Conservation (phyloP, 2,888 invertebrate genomes). For the Tiliacea aurago region DNA sequence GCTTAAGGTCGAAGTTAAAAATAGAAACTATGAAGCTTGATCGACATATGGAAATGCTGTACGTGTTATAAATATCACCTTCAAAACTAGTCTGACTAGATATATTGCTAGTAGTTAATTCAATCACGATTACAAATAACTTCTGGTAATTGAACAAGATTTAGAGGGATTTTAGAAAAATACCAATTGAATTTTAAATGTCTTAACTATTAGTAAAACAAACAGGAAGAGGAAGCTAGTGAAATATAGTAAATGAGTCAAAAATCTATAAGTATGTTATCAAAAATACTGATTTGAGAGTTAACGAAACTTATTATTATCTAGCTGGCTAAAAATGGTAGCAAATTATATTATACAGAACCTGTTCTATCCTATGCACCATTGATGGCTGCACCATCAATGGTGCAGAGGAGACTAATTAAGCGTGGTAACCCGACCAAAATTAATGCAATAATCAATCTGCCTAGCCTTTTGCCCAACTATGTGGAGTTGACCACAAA, state of each 20-base stretch:
- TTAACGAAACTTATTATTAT: background rate
- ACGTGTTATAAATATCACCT: slow-evolving; percentile 49
- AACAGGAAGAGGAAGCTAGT: slow-evolving; percentile 42
- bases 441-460: background rate
- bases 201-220: background rate
- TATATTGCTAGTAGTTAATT: slow-evolving; percentile 2
- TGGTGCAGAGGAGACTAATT: too few species aligned
- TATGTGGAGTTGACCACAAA: too few species aligned
- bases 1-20: slow-evolving; percentile 53
- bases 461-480: too few species aligned
- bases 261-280: background rate
- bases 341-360: background rate
- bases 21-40: slow-evolving; percentile 40
- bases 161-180: slow-evolving; percentile 7
- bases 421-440: background rate
- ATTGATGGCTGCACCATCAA: too few species aligned
- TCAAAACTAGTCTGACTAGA: slow-evolving; percentile 49
- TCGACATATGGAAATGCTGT: slow-evolving; percentile 32
- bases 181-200: background rate
- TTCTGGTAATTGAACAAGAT: slow-evolving; percentile 17
- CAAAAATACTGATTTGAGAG: too few species aligned
- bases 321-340: background rate
- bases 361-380: too few species aligned
- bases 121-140: slow-evolving; percentile 30
- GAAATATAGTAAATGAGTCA: background rate